Evolutionary conservation across 2,113 vertebrate species (phyloP).

Genomic region (Chiloscyllium plagiosum): DNA sequence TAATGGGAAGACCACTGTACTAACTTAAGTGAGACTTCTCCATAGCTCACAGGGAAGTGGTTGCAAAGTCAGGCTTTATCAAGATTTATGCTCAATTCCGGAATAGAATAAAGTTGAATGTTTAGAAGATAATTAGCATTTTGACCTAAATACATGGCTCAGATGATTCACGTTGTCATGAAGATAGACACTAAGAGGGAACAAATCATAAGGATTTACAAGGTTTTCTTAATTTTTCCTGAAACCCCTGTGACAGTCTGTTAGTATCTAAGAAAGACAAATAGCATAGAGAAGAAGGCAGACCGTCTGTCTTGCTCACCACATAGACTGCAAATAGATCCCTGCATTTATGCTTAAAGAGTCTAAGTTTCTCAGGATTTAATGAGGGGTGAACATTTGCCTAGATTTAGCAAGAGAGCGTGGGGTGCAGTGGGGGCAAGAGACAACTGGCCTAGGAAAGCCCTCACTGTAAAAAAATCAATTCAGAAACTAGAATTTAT

Average conservation of each 20-base stretch:
- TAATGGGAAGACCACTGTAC: too few relatives aligned
- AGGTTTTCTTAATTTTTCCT: not conserved
- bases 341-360: not conserved
- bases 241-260: not conserved
- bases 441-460: not conserved
- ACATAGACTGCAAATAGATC: not conserved
- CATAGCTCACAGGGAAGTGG: not conserved
- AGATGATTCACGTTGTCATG: not conserved
- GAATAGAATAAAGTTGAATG: not conserved
- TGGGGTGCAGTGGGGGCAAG: too few relatives aligned
- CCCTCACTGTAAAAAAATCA: not conserved
- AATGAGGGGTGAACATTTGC: not conserved
- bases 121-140: not conserved
- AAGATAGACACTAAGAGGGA: not conserved
- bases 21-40: too few relatives aligned
- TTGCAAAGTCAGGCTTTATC: not conserved
- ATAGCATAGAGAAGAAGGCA: not conserved
- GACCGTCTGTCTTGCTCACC: not conserved
- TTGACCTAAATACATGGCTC: not conserved
- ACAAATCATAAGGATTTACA: not conserved
- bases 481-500: not conserved
- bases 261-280: not conserved
- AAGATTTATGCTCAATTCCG: not conserved
- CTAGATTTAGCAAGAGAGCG: not conserved
- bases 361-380: not conserved